These are phyloP conservation scores for Thyatira batis DNA, from an alignment of 2,888 invertebrate genomes.

Conservation along the genomic window DNA sequence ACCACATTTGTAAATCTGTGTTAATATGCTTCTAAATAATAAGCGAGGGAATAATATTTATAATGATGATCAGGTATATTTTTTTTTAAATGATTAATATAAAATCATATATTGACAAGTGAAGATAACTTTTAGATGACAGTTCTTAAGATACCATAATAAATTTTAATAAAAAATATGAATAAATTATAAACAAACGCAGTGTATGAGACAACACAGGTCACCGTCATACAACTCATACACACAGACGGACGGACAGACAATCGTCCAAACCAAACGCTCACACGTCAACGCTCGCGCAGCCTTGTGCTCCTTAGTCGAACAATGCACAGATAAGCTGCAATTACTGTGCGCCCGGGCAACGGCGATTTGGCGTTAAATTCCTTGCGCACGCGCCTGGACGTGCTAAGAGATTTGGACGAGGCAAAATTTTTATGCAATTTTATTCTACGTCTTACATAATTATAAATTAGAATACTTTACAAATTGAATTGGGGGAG, in stretches of 20 bases:
- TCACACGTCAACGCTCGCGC: constrained; percentile 61
- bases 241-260: constrained; percentile 11
- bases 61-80: neutral
- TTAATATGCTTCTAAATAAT: neutral
- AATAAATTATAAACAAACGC: neutral
- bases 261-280: constrained; percentile 25
- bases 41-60: no score
- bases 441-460: no score
- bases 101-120: neutral
- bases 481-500: no score
- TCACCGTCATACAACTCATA: constrained; percentile 10
- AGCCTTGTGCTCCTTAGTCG: constrained; percentile 76
- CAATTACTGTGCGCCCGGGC: constrained; percentile 72
- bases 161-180: neutral
- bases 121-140: neutral
- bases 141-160: neutral
- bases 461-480: no score
- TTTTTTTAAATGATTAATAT: neutral
- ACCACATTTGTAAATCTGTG: neutral
- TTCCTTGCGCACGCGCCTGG: constrained; percentile 58
- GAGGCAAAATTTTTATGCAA: neutral
- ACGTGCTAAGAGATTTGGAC: constrained; percentile 3
- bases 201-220: neutral
- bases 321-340: constrained; percentile 78
- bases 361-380: constrained; percentile 72